Base-by-base conservation (phyloP, 2,113 vertebrate species). In the Labeo rohita region DNA sequence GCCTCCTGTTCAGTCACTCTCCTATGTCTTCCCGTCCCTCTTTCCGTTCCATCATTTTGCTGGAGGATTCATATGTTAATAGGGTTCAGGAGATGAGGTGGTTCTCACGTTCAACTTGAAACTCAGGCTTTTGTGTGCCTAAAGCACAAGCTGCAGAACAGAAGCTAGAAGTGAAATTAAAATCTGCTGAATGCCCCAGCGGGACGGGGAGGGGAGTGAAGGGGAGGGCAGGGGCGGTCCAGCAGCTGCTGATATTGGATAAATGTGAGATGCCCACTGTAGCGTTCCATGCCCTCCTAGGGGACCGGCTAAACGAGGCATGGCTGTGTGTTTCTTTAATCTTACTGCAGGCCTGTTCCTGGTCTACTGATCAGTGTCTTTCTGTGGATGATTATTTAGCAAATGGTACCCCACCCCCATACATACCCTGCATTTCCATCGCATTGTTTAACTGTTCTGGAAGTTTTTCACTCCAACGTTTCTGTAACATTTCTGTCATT, bases 101-200 rank as follows among this genome's bases (percentile, higher is more conserved):
- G 95, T 97, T 98, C 97, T 98, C 97, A 97, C 95, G 93, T 97
- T 97, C 93, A 94, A 95, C 95, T 96, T 94, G 95, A 95, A 95
- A 93, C 94, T 94, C 93, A 93, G 95, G 93, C 95, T 96, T 92
- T 98, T 98, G 96, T 97, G 95, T 95, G 87, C 89, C 89, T 90
- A 68, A 91, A 93, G 93, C 94, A 94, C 93, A 95, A 95, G 93
- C 95, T 95, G 94, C 80, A 39, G 91, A 92, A 95, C 93, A 91
- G 90, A 94, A 95, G 95, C 92, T 94, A 93, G 93, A 96, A 92
- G 93, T 95, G 94, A 96, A 96, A 95, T 93, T 93, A 93, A 95
- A 97, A 94, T 95, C 93, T 93, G 84, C 87, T 93, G 94, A 95
- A 95, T 94, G 93, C 94, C 90, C 90, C 91, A 93, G 93, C 91